Base-by-base conservation (phyloP, 2,888 invertebrate genomes). In the Operophtera brumata region DNA sequence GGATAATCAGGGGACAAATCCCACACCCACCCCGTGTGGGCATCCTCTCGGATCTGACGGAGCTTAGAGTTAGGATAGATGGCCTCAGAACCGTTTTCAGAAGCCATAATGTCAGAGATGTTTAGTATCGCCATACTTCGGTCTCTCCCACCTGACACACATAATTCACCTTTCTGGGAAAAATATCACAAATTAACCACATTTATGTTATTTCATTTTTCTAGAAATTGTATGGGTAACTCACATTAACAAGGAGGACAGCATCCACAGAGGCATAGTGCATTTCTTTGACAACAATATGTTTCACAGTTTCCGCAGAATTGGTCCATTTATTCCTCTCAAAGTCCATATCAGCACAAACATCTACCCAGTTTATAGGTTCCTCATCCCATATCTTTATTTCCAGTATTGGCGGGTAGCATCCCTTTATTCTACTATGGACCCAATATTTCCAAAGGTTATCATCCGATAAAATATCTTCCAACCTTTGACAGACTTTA, bases 1-100 rank as follows among this genome's bases (percentile, higher is more conserved):
- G 78, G 65, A 50, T 77, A 73, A 57, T 89, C 85, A 13, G 91
- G 79, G 4, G 92, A 88, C 26, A 93, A 73, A 62, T 91, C 92
- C 93, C 93, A 93, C 8, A 93, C 91, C 93, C 93, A 93, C 37
- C 93, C 93, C 0, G 86, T 77, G 63, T 93, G 93, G 1, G 93
- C 92, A 67, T 87, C 84, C 46, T 79, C 74, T 37, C 75, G 77
- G 34, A 86, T 77, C 51, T 80, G 73, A 42, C 71, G 77, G 10
- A 88, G 85, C 53, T 78, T 80, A 8, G 78, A 67, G 35, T 78
- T 75, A 25, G 73, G 71, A 25, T 77, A 64, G 14, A 77, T 67
- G 30, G 74, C 73, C 8, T 73, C 61, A 47, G 72, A 70, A 51
- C 77, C 77, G 61, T 70, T 69, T 43, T 73, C 63, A 13, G 77